Evolutionary conservation across 35 echinoderm and acorn worm genomes (phyloP).

Genomic region (Holothuria glaberrima): DNA sequence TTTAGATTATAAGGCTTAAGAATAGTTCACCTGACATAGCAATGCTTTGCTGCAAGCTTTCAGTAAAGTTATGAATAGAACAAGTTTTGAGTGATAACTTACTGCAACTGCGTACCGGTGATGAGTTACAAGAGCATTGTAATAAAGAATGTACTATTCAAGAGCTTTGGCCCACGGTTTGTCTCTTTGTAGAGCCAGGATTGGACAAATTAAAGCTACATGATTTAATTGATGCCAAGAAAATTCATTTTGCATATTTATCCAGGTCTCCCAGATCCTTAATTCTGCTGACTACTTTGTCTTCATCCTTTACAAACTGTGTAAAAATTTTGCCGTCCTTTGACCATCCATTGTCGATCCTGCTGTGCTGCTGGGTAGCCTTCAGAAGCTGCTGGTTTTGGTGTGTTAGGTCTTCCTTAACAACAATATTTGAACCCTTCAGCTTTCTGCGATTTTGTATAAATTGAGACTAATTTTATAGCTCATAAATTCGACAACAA

Average conservation of each 20-base stretch:
- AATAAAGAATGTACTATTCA: not conserved
- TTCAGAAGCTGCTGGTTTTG: not conserved
- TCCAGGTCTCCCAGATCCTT: not conserved
- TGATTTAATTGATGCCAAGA: not conserved
- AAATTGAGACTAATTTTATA: conserved; percentile 11
- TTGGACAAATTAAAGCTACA: not conserved
- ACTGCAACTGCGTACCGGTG: not conserved
- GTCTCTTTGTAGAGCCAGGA: not conserved
- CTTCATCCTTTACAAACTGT: not conserved
- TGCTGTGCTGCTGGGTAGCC: not conserved
- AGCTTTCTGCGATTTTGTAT: conserved; percentile 3
- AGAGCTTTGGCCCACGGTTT: no score
- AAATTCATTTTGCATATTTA: not conserved
- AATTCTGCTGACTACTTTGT: not conserved
- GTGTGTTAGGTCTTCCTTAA: conserved; percentile 3
- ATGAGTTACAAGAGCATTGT: not conserved
- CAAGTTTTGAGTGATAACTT: not conserved
- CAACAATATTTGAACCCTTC: not conserved
- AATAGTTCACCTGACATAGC: not conserved
- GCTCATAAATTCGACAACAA: not conserved
- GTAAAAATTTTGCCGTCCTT: not conserved
- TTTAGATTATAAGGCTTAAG: not conserved
- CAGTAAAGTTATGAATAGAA: not conserved
- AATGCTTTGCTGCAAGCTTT: not conserved
- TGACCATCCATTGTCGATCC: conserved; percentile 13